Evolutionary conservation across 2,797 vertebrate species (phyloP), one percentile per base, ranked within the genome.

Genomic region (Oryzias dopingdopingensis): DNA sequence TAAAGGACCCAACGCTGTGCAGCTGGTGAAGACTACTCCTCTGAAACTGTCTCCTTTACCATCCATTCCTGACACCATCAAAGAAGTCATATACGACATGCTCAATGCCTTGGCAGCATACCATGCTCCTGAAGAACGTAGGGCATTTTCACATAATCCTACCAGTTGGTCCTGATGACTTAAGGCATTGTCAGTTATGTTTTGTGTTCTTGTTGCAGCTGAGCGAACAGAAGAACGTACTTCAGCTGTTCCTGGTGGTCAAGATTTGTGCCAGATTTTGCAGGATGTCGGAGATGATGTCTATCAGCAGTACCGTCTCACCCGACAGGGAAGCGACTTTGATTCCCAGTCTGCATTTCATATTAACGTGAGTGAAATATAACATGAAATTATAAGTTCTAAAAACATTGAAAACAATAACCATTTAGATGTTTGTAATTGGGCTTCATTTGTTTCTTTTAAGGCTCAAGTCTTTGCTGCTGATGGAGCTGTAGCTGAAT

Each of bases 41-140:
- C 85, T 97, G 57, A 97, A 97, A 70, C 92, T 96, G 23, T 95
- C 95, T 0, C 88, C 96, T 1, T 83, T 97, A 59, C 96, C 96
- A 0, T 49, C 93, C 47, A 97, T 98, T 64, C 95, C 96, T n/a
- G 96, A 97, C 43, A 94, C 96, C 6, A 96, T 98, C 86, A 95
- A 95, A 70, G 96, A 97, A 49, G 96, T 97, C 68, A 95, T 97
- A 66, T 97, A 95, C 23, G 96, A 98, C 90, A 97, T 98, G 96
- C 91, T 98, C 46, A 96, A 98, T 68, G 96, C 96, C 43, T 86
- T 98, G 76, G 95, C 95, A 14, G 96, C 96, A 42, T 96, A 97
- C 78, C 95, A 96, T 41, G 96, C 95, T 18, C 95, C 96, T 6
- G 96, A 97, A 67, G 96, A 98, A 88, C 92, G 96, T 97, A 92